These are phyloP conservation scores for Oreochromis grahami DNA, from an alignment of 2,797 vertebrate species.

Conservation along the genomic window DNA sequence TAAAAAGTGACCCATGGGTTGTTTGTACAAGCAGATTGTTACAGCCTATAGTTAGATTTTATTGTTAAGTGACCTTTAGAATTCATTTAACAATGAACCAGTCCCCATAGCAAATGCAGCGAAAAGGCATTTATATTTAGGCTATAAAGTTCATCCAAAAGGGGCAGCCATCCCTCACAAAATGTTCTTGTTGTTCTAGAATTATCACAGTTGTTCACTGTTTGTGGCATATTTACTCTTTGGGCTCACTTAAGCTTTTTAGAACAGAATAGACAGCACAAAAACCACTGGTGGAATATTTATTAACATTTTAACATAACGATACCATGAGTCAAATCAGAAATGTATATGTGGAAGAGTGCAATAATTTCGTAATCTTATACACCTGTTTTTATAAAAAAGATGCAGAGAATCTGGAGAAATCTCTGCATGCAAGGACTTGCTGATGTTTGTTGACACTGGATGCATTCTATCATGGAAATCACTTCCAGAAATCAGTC, in stretches of 20 bases:
- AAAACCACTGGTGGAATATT: not conserved
- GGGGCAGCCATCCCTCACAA: not conserved
- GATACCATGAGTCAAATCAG: not conserved
- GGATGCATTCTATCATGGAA: not conserved
- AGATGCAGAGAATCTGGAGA: not conserved
- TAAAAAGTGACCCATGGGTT: not conserved
- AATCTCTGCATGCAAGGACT: not conserved
- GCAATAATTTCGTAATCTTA: not conserved
- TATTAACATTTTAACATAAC: not conserved
- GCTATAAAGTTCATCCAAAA: not conserved
- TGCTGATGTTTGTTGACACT: not conserved
- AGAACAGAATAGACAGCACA: not conserved
- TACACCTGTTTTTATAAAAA: not conserved
- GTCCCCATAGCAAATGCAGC: not conserved
- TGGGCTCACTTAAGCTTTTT: not conserved
- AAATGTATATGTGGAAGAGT: not conserved
- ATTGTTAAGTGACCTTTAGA: not conserved
- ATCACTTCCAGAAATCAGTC: not conserved
- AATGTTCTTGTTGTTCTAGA: not conserved
- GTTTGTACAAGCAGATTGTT: not conserved
- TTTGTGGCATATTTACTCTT: not conserved
- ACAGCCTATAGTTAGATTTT: not conserved
- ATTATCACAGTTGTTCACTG: not conserved
- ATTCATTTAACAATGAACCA: not conserved
- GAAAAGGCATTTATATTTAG: not conserved